phyloP scores from a whole-genome alignment of 2,888 invertebrate genomes.

The Pollenia griseotomentosa region DNA sequence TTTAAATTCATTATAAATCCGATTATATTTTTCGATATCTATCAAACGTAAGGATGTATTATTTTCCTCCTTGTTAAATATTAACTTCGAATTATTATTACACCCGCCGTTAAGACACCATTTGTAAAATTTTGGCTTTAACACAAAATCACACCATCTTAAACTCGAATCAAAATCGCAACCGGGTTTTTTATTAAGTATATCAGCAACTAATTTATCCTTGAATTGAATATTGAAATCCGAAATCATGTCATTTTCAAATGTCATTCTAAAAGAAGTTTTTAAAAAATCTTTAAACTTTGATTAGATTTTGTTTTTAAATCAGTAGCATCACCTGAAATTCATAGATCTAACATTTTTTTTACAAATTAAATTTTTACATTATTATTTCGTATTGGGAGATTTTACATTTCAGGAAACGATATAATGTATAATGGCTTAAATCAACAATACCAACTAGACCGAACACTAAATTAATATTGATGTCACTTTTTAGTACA shows the following conservation, averaged over 20 bases:
- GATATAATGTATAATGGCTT: no score
- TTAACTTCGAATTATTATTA: constrained; percentile 49
- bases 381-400: no score
- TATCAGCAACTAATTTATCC: constrained; percentile 62
- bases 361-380: no score
- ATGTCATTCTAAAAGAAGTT: constrained; percentile 77
- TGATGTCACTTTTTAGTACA: no score
- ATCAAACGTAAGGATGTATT: constrained; percentile 88
- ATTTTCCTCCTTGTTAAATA: constrained; percentile 18
- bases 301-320: constrained; percentile 5
- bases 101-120: constrained; percentile 75
- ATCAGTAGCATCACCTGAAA: no score
- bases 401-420: no score
- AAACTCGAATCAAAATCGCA: constrained; percentile 58
- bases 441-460: no score
- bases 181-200: constrained; percentile 20
- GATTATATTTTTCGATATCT: constrained; percentile 88
- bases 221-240: constrained; percentile 77
- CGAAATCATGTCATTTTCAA: constrained; percentile 73
- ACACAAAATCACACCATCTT: constrained; percentile 79
- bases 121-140: constrained; percentile 85
- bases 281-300: constrained; percentile 77
- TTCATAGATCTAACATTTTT: no score
- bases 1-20: constrained; percentile 90
- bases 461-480: no score